Evolutionary conservation across 2,797 vertebrate genomes (phyloP).

Genomic region (Etheostoma nigrum): DNA sequence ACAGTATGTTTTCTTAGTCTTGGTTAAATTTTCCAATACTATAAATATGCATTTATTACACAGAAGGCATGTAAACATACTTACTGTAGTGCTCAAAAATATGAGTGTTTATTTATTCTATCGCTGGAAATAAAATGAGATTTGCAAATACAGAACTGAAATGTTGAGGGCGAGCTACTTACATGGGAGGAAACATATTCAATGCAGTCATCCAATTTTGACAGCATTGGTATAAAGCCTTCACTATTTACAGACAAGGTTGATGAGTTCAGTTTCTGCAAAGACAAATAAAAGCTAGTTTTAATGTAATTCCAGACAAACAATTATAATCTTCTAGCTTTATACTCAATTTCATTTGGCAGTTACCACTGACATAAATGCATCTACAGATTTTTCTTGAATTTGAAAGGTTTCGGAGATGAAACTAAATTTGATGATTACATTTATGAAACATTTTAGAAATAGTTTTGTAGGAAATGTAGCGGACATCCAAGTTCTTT

Average conservation of each 20-base stretch:
- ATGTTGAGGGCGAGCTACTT: conserved; percentile 73
- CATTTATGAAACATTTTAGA: neutral
- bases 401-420: neutral
- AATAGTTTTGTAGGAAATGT: neutral
- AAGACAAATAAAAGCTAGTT: conserved; percentile 34
- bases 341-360: conserved; percentile 24
- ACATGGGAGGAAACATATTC: conserved; percentile 97
- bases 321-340: neutral
- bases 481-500: neutral
- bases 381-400: neutral
- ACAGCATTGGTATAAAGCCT: conserved; percentile 97
- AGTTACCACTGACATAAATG: neutral
- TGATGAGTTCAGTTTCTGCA: conserved; percentile 96
- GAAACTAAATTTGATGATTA: neutral
- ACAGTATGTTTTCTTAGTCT: neutral
- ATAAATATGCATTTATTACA: conserved; percentile 2
- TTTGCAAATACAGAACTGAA: neutral
- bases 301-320: conserved; percentile 5
- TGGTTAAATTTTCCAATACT: neutral
- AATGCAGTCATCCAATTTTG: conserved; percentile 97
- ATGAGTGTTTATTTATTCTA: neutral
- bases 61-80: neutral
- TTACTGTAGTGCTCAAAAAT: neutral
- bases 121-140: neutral
- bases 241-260: conserved; percentile 97